Conservation (phyloP, 2,888 invertebrate species). For the Hipparchia sbordonii region DNA sequence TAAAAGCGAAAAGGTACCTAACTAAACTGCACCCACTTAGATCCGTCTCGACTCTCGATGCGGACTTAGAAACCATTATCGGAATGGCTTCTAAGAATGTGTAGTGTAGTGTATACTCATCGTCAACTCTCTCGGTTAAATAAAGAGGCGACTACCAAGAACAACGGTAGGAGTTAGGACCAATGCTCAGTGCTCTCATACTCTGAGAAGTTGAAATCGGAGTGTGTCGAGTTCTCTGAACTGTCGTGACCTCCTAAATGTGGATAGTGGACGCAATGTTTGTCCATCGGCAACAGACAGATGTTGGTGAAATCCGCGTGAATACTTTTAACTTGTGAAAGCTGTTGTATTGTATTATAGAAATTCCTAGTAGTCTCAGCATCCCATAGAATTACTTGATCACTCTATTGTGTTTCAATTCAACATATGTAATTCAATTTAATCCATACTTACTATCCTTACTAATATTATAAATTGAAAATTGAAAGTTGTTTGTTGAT, state of each 20-base stretch:
- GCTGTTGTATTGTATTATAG: background rate
- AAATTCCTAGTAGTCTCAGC: too few relatives aligned
- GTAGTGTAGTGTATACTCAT: constrained; percentile 52
- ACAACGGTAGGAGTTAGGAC: constrained; percentile 52
- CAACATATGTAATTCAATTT: too few relatives aligned
- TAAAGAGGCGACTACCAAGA: constrained; percentile 57
- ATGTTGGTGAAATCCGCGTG: constrained; percentile 28
- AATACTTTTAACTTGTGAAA: constrained; percentile 13
- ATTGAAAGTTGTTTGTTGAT: too few relatives aligned
- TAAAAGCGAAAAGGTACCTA: constrained; percentile 5
- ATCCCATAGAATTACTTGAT: too few relatives aligned
- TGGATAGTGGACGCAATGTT: constrained; percentile 17
- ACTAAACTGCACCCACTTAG: constrained; percentile 19
- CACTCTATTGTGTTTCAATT: too few relatives aligned
- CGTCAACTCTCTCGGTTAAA: constrained; percentile 52
- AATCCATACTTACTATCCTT: too few relatives aligned
- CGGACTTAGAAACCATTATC: constrained; percentile 44
- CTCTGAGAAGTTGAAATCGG: constrained; percentile 62
- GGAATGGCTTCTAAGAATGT: constrained; percentile 51
- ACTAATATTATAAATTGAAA: too few relatives aligned
- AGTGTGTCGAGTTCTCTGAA: constrained; percentile 59
- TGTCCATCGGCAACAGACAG: background rate
- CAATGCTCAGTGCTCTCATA: constrained; percentile 44
- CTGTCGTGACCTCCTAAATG: constrained; percentile 51
- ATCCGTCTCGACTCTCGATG: constrained; percentile 33